phyloP scores from a whole-genome alignment of 1,140 invertebrate genomes.

The Spodoptera litura region DNA sequence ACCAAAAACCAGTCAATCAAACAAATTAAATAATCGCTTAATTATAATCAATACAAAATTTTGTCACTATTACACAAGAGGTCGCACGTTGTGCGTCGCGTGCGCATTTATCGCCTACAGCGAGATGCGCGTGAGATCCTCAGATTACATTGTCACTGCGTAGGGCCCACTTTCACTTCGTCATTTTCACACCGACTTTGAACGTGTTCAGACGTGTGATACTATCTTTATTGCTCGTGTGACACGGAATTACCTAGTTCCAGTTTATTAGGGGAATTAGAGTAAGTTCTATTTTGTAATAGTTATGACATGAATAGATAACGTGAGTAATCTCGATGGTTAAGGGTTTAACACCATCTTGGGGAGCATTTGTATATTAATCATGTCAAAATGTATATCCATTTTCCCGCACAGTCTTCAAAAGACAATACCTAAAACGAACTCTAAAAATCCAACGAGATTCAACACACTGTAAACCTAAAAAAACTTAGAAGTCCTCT shows the following conservation, averaged over 20 bases:
- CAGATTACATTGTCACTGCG: slow-evolving; percentile 60
- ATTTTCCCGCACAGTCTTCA: too few relatives aligned
- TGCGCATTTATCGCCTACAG: slow-evolving; percentile 22
- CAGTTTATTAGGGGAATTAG: slow-evolving; percentile 32
- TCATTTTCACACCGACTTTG: slow-evolving; percentile 45
- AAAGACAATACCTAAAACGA: too few relatives aligned
- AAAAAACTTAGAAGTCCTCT: background rate
- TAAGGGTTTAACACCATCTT: background rate
- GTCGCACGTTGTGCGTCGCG: slow-evolving; percentile 12
- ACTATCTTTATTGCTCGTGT: slow-evolving; percentile 40
- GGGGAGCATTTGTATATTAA: too few relatives aligned
- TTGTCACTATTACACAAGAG: slow-evolving; percentile 30
- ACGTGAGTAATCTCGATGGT: background rate
- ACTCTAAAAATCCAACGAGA: too few relatives aligned
- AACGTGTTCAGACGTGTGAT: slow-evolving; percentile 12
- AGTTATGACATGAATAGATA: background rate
- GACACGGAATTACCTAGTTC: slow-evolving; percentile 32
- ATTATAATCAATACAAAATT: slow-evolving; percentile 39
- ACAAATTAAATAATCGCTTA: background rate
- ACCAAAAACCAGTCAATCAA: background rate
- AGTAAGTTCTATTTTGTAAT: slow-evolving; percentile 30
- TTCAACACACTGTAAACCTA: too few relatives aligned
- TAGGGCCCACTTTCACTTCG: slow-evolving; percentile 52
- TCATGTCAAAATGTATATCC: background rate
- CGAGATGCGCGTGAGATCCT: slow-evolving; percentile 48